A percentile compares a stretch with the other conserved stretches of the same genome.
These are phyloP conservation scores for Spilarctia lutea DNA, from an alignment of 2,888 invertebrate genomes.

Conservation along the genomic window DNA sequence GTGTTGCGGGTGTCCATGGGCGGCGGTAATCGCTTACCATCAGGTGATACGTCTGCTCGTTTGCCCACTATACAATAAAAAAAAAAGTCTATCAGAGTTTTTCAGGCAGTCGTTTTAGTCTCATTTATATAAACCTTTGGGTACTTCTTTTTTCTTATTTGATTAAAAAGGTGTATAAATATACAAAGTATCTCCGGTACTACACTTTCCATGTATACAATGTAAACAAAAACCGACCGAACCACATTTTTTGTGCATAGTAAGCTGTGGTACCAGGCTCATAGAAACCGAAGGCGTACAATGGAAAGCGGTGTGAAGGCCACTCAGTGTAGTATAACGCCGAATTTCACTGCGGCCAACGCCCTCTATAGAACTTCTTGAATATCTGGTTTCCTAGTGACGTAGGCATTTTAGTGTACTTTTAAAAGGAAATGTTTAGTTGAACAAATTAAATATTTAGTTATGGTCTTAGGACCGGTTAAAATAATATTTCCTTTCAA, in stretches of 20 bases:
- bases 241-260: constrained; percentile 59
- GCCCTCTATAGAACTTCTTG: constrained; percentile 58
- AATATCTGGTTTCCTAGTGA: constrained; percentile 53
- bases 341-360: constrained; percentile 76
- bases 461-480: neutral
- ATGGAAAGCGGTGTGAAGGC: constrained; percentile 75
- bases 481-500: neutral
- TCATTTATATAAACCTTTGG: neutral
- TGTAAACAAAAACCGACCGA: constrained; percentile 41
- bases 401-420: constrained; percentile 35
- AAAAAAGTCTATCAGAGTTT: no score
- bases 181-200: neutral
- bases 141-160: neutral
- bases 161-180: neutral
- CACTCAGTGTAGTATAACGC: constrained; percentile 62
- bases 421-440: neutral
- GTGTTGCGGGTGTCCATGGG: no score
- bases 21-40: no score
- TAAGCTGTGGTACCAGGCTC: constrained; percentile 63
- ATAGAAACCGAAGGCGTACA: constrained; percentile 68
- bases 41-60: no score
- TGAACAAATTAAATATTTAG: neutral
- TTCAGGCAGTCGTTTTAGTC: no score
- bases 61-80: no score
- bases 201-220: constrained; percentile 9